phyloP scores from a whole-genome alignment of 2,888 invertebrate species.

The Cepaea hortensis region DNA sequence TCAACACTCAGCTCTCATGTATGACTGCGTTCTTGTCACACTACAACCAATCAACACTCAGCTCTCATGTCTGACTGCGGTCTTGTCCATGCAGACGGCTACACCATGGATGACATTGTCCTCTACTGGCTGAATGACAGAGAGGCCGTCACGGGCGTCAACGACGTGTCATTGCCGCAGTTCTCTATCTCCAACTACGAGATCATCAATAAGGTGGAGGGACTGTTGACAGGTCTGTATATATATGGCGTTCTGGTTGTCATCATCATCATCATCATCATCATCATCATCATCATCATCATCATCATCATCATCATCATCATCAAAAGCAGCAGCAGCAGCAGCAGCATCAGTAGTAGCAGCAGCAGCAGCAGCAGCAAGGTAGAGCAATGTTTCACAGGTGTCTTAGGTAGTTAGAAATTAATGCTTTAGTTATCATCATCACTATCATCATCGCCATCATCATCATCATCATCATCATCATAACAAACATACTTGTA shows the following conservation, averaged over 20 bases:
- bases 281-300: not conserved
- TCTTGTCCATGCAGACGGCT: slow-evolving; percentile 80
- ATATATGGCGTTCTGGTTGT: not conserved
- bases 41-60: too few relatives aligned
- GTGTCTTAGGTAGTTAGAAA: not conserved
- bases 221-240: slow-evolving; percentile 88
- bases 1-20: too few relatives aligned
- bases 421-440: too few relatives aligned
- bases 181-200: slow-evolving; percentile 96
- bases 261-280: not conserved
- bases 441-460: too few relatives aligned
- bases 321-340: too few relatives aligned
- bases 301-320: not conserved
- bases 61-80: too few relatives aligned
- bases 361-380: not conserved
- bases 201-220: slow-evolving; percentile 94
- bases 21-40: too few relatives aligned
- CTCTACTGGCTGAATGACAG: slow-evolving; percentile 91
- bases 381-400: not conserved
- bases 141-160: slow-evolving; percentile 94
- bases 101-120: slow-evolving; percentile 95
- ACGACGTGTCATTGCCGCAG: slow-evolving; percentile 95
- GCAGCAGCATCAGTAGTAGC: too few relatives aligned
- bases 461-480: too few relatives aligned
- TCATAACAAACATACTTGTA: too few relatives aligned